Conservation (phyloP, 2,888 invertebrate genomes). For the Magallana nippona region DNA sequence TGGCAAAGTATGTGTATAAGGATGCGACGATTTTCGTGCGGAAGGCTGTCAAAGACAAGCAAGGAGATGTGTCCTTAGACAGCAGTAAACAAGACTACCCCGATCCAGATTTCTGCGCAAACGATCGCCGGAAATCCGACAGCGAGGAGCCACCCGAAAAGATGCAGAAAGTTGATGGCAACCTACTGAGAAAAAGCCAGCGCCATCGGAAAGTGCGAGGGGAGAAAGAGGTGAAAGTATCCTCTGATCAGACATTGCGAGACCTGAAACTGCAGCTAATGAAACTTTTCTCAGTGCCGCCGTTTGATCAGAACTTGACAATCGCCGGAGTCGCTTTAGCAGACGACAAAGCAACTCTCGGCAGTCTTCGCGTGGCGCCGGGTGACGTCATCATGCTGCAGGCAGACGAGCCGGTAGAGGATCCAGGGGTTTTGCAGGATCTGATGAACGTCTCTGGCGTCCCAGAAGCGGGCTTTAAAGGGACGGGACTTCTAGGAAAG, state of each 20-base stretch:
- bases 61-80: conserved; percentile 28
- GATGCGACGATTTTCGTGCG: conserved; percentile 73
- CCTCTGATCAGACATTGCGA: conserved; percentile 79
- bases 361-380: conserved; percentile 57
- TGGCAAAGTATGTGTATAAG: conserved; percentile 70
- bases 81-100: conserved; percentile 56
- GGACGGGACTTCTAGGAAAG: conserved; percentile 68
- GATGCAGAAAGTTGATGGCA: conserved; percentile 55
- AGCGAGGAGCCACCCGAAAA: conserved; percentile 63
- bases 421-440: conserved; percentile 75
- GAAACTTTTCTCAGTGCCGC: conserved; percentile 79
- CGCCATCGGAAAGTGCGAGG: conserved; percentile 79
- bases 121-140: conserved; percentile 41
- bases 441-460: conserved; percentile 65
- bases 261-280: conserved; percentile 81
- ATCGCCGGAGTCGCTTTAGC: conserved; percentile 74
- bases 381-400: conserved; percentile 62
- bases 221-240: conserved; percentile 80
- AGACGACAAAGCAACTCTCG: conserved; percentile 66
- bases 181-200: conserved; percentile 75
- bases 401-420: conserved; percentile 77
- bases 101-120: conserved; percentile 54
- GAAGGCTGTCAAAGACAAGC: conserved; percentile 56
- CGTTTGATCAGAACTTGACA: conserved; percentile 80
- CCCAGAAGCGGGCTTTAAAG: conserved; percentile 79